Base-by-base conservation (phyloP, 2,888 invertebrate genomes). In the Temnothorax unifasciatus region DNA sequence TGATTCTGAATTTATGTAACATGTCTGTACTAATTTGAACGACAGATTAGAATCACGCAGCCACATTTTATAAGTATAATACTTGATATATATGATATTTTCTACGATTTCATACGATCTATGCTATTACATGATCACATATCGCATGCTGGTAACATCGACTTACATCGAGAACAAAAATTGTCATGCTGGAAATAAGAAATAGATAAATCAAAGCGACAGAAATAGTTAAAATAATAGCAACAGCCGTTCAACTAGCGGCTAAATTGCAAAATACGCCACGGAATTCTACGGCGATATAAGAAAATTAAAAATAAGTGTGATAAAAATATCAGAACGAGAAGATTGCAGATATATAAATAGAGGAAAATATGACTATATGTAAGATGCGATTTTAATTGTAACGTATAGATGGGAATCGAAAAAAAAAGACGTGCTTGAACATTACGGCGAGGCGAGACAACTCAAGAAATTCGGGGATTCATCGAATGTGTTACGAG, bases 171-270 rank as follows among this genome's bases (percentile, higher is more conserved):
- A 34, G 13, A 71, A 50, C 1, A 73, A 73, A 73, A 29, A 61
- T 13, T 8, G 38, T 47, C 47, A 59, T 81, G 79, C 79, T 59
- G 13, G 2, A 50, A 52, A 57, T 44, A 34, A 69, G 21, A 77
- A 21, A 38, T 6, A 41, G 25, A 59, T 79, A 47, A 79, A 38
- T 81, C 47, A 34, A 81, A 73, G 79, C 47, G 38, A 25, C 25
- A 59, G 57, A 57, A 64, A 73, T 18, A 73, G 18, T 9, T 38
- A 41, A 71, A 34, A 52, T 9, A 69, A 57, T 1, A 73, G 25
- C 25, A 38, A 41, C 21, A 25, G 25, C 25, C 6, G 13, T 73
- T 59, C 3, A 47, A 44, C 18, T 34, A 41, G 21, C 25, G 21
- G 15, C 25, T 52, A 59, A 44, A 3, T 77, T 54, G n/a, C 50